Evolutionary conservation across 2,888 invertebrate genomes (phyloP).

Genomic region (Parapristionchus giblindavisi): DNA sequence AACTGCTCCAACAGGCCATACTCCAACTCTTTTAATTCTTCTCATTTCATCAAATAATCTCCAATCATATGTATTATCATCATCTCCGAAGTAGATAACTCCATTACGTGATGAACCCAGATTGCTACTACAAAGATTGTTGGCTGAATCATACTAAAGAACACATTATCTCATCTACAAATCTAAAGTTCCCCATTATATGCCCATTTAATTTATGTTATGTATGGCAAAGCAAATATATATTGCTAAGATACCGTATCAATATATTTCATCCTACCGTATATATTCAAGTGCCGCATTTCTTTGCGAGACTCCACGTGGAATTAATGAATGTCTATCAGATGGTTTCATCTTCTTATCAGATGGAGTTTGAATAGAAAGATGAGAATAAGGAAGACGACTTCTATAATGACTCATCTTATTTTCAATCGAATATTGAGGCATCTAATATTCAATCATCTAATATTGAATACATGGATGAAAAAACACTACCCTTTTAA

Average conservation of each 20-base stretch:
- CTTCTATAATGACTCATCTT: too few species aligned
- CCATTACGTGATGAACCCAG: slow-evolving; percentile 72
- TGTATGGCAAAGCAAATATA: too few species aligned
- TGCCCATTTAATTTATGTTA: too few species aligned
- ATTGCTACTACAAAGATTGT: slow-evolving; percentile 60
- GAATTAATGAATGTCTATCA: slow-evolving; percentile 76
- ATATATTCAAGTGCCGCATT: slow-evolving; percentile 83
- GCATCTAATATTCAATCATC: too few species aligned
- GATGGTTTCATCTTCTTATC: slow-evolving; percentile 56
- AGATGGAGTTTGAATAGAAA: slow-evolving; percentile 59
- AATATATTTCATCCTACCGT: slow-evolving; percentile 71
- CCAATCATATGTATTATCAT: slow-evolving; percentile 80
- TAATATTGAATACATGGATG: too few species aligned
- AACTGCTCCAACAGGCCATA: slow-evolving; percentile 92
- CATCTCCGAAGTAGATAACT: slow-evolving; percentile 81
- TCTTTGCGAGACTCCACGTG: slow-evolving; percentile 89
- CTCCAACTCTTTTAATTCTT: slow-evolving; percentile 79
- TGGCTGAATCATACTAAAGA: too few species aligned
- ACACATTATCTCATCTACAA: too few species aligned
- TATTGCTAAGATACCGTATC: too few species aligned
- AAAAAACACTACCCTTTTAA: too few species aligned
- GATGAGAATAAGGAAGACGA: slow-evolving; percentile 56
- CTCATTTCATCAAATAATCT: slow-evolving; percentile 79
- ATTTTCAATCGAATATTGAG: too few species aligned
- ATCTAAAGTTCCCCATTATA: too few species aligned